Evolutionary conservation across 2,888 invertebrate species (phyloP).

Genomic region (Amphipoea oculea): DNA sequence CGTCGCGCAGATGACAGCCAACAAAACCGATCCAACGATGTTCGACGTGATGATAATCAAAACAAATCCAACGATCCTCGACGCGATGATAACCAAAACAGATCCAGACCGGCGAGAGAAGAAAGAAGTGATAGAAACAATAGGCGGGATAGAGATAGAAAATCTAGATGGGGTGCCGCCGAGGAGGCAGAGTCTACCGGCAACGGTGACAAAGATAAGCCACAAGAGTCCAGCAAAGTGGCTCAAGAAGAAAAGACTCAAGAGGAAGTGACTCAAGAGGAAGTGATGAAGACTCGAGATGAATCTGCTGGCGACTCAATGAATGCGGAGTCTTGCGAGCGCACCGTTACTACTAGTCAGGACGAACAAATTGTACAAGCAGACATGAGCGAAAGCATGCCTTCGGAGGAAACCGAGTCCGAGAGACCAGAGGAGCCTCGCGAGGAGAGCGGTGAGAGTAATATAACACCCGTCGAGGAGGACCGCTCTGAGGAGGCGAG

Average conservation of each 20-base stretch:
- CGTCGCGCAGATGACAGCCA: slow-evolving; percentile 32
- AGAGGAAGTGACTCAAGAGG: slow-evolving; percentile 1
- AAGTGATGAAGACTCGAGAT: neutral
- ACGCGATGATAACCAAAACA: slow-evolving; percentile 22
- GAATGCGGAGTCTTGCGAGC: slow-evolving; percentile 36
- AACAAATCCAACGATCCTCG: slow-evolving; percentile 14
- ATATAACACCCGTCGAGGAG: neutral
- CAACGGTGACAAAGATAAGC: slow-evolving; percentile 31
- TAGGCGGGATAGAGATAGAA: slow-evolving; percentile 83
- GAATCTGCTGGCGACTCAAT: slow-evolving; percentile 37
- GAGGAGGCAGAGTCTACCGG: slow-evolving; percentile 70
- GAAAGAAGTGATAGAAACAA: slow-evolving; percentile 53
- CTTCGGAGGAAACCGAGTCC: slow-evolving; percentile 6
- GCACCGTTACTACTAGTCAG: slow-evolving; percentile 58
- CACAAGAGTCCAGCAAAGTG: slow-evolving; percentile 31
- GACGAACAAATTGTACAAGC: slow-evolving; percentile 52
- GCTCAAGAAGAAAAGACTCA: slow-evolving; percentile 17
- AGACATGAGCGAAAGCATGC: slow-evolving; percentile 21
- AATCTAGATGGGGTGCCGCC: slow-evolving; percentile 86
- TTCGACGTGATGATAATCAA: slow-evolving; percentile 10
- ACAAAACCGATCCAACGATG: slow-evolving; percentile 22
- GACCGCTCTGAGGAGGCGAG: slow-evolving; percentile 43
- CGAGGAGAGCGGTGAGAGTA: slow-evolving; percentile 36
- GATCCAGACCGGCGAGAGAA: slow-evolving; percentile 39
- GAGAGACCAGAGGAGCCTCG: slow-evolving; percentile 37